phyloP scores from a whole-genome alignment of 2,797 vertebrate genomes.

The Alosa sapidissima region DNA sequence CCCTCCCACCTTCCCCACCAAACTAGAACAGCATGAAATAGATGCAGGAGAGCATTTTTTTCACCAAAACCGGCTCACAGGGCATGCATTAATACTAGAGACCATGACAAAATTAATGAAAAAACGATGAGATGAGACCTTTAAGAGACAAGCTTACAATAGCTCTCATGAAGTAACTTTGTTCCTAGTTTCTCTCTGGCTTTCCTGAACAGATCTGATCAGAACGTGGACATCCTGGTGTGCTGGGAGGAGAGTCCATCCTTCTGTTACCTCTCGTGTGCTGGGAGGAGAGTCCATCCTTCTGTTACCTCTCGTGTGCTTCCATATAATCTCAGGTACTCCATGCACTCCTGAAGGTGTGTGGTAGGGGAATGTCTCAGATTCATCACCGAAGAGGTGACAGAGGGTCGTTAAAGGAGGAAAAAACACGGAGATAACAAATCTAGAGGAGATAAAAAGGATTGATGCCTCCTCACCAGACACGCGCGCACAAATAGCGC shows the following conservation, averaged over 20 bases:
- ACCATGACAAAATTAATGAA: no score
- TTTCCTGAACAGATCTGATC: not conserved
- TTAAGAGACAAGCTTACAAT: not conserved
- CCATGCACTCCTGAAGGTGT: constrained; percentile 63
- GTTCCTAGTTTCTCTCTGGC: not conserved
- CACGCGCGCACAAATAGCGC: constrained; percentile 54
- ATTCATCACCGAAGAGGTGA: constrained; percentile 69
- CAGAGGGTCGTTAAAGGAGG: constrained; percentile 68
- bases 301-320: constrained; percentile 42
- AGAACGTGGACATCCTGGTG: not conserved
- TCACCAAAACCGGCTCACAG: no score
- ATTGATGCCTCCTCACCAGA: constrained; percentile 65
- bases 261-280: constrained; percentile 26
- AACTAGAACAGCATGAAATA: no score
- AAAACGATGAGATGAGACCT: no score
- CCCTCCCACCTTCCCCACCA: no score
- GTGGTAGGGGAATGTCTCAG: constrained; percentile 50
- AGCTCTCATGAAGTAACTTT: not conserved
- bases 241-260: constrained; percentile 16
- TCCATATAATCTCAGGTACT: constrained; percentile 55
- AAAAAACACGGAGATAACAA: constrained; percentile 64
- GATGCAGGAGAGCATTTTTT: no score
- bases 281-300: constrained; percentile 21
- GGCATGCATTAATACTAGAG: no score
- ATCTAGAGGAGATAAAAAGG: constrained; percentile 69